Evolutionary conservation across 2,888 invertebrate species (phyloP).

Genomic region (Xanthia togata): DNA sequence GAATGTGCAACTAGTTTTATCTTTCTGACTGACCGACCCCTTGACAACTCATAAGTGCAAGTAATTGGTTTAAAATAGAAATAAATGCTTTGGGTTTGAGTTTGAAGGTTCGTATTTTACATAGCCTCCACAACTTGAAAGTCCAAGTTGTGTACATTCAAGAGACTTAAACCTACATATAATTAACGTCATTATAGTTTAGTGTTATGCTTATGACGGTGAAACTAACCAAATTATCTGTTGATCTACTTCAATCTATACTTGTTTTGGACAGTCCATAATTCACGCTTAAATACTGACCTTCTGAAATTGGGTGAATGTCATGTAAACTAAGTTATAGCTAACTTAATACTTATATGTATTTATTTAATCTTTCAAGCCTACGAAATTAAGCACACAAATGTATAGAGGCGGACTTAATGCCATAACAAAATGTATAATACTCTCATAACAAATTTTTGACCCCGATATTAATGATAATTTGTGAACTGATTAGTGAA

Average conservation of each 20-base stretch:
- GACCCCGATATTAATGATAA: conserved; percentile 45
- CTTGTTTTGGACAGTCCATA: conserved; percentile 23
- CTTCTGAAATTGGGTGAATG: conserved; percentile 57
- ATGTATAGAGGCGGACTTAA: no score
- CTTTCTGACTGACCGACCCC: no score
- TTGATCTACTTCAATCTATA: conserved; percentile 21
- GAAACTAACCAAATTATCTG: conserved; percentile 12
- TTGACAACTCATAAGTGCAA: no score
- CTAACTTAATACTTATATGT: conserved; percentile 37
- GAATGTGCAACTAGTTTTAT: no score
- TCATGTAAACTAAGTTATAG: conserved; percentile 31
- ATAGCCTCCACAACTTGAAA: not conserved
- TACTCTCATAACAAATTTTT: conserved; percentile 41
- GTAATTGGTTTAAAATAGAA: no score
- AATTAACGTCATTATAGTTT: not conserved
- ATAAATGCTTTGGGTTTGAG: no score
- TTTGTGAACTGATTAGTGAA: conserved; percentile 37
- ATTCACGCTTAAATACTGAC: conserved; percentile 25
- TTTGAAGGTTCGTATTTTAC: no score
- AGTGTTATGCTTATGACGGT: not conserved
- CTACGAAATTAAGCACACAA: no score
- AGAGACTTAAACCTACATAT: not conserved
- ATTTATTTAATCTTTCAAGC: no score
- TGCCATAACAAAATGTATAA: no score
- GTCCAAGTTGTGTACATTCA: not conserved